Evolutionary conservation across 2,888 invertebrate species (phyloP), one percentile per base, ranked within the genome.

Genomic region (Ametastegia equiseti): DNA sequence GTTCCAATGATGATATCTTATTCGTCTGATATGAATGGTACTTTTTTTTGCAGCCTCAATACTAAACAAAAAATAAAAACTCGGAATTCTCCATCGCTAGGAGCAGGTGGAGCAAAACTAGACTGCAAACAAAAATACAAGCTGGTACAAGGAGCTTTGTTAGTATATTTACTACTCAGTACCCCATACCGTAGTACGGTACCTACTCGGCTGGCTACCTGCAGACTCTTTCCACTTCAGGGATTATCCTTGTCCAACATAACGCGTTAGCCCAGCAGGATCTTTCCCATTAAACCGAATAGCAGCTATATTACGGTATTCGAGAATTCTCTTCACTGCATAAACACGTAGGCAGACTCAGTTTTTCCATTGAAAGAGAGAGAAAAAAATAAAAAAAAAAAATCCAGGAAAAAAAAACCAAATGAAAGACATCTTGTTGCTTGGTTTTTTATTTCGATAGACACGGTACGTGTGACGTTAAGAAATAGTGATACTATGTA

Each of bases 111-210:
- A 45, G 30, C 47, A 42, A 42, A 71, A 71, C 42, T 42, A 71
- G 23, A 71, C 13, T 47, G 71, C 71, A 45, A 71, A 47, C 71
- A 71, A 71, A 71, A 30, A 71, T 30, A 71, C 47, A 71, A 71
- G 23, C 42, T 19, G n/a, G 67, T 23, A 36, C 39, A 67, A 30
- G 15, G 30, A 27, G 60, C 39, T 19, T 36, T 39, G 67, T 19
- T 39, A 39, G 19, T 39, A 42, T 71, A 71, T 71, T 71, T 47
- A 42, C 45, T 71, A 71, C 45, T 71, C 45, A 47, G 71, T 71
- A 71, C 45, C 47, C 60, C 30, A 30, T 15, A 27, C 30, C 11
- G 11, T 15, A 27, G 30, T 60, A 30, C 5, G 13, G 2, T 6
- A 71, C 71, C 19, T 30, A 30, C 42, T 15, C 45, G 1, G 9